These are phyloP conservation scores for Cantharis rustica DNA, from an alignment of 2,888 invertebrate species.

Conservation along the genomic window DNA sequence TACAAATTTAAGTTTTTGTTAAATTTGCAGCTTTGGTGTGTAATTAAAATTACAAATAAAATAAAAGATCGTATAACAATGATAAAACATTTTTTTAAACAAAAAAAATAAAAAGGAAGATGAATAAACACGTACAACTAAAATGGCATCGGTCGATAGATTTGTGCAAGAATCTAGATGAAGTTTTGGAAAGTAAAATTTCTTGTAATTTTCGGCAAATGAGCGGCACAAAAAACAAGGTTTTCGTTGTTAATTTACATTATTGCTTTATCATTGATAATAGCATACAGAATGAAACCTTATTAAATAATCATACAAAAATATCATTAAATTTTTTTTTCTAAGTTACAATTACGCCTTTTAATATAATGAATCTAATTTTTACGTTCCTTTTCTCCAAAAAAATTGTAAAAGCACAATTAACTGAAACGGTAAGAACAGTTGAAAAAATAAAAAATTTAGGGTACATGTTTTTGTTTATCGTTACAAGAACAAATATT, in stretches of 20 bases:
- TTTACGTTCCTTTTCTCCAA: not conserved
- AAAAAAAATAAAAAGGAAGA: slow-evolving; percentile 16
- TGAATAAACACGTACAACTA: slow-evolving; percentile 23
- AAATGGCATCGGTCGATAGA: slow-evolving; percentile 23
- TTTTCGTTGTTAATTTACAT: slow-evolving; percentile 7
- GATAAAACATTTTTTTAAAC: slow-evolving; percentile 23
- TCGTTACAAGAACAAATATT: not conserved
- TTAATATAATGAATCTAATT: not conserved
- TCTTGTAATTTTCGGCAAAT: not conserved
- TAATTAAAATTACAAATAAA: slow-evolving; percentile 17
- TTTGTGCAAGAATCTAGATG: slow-evolving; percentile 1
- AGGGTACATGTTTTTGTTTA: not conserved
- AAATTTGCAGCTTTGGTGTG: slow-evolving; percentile 14
- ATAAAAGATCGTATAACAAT: slow-evolving; percentile 28
- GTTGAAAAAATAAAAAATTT: not conserved
- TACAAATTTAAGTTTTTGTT: not conserved
- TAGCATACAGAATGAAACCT: slow-evolving; percentile 4
- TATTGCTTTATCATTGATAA: slow-evolving; percentile 7
- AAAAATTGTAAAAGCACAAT: not conserved
- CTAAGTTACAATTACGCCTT: not conserved
- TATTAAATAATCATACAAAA: not conserved
- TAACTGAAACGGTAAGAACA: not conserved
- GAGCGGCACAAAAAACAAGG: not conserved
- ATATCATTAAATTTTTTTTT: not conserved
- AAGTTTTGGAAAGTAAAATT: not conserved